A percentile compares a stretch with the other conserved stretches of the same genome.
Evolutionary conservation across 2,113 vertebrate species (phyloP).

Genomic region (Halcyon malimbica): DNA sequence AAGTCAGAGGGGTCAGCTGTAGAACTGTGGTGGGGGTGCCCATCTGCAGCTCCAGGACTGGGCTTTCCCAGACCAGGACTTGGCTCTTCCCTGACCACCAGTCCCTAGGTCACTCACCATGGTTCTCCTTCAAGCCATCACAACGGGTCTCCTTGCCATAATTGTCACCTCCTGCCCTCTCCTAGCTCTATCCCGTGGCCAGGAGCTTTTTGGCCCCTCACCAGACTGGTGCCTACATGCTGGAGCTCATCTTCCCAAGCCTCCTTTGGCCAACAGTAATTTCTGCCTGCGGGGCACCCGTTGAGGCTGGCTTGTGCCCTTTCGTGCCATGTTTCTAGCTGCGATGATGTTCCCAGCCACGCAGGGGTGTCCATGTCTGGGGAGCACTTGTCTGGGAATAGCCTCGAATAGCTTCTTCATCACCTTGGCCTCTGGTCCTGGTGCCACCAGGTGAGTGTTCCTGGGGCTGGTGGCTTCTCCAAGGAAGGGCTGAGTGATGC

Average conservation of each 20-base stretch:
- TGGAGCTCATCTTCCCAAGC: not conserved
- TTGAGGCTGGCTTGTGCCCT: not conserved
- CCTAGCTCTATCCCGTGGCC: not conserved
- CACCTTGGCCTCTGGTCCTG: not conserved
- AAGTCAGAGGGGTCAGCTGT: not conserved
- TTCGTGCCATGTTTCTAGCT: not conserved
- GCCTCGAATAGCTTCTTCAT: not conserved
- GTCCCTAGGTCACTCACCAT: not conserved
- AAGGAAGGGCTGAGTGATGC: not conserved
- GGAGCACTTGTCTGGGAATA: not conserved
- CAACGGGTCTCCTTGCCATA: not conserved
- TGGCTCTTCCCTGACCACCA: not conserved
- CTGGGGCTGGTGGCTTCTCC: not conserved
- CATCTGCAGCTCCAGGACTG: not conserved
- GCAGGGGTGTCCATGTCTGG: not conserved
- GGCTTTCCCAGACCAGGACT: not conserved
- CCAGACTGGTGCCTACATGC: not conserved
- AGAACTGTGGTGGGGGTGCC: not conserved
- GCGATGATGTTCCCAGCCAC: not conserved
- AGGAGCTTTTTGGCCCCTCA: not conserved
- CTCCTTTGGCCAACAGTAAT: not conserved
- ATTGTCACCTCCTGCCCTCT: not conserved
- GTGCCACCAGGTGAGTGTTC: fast-evolving
- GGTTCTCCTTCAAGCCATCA: not conserved
- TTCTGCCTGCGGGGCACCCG: fast-evolving